Conservation (phyloP, 2,888 invertebrate species). For the Sarcophaga caerulescens region DNA sequence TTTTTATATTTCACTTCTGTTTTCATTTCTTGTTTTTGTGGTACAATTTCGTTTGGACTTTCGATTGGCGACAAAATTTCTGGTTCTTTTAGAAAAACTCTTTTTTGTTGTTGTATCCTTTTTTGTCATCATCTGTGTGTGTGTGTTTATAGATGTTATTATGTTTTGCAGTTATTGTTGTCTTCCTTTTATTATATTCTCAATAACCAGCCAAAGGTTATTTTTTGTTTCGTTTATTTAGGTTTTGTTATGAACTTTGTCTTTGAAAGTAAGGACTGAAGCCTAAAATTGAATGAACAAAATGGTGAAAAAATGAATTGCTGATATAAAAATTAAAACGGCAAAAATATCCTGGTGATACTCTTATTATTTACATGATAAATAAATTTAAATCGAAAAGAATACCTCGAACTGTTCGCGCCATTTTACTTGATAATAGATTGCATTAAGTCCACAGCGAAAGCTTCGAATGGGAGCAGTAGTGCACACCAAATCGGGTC, state of each 20-base stretch:
- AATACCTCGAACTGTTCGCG: too few species aligned
- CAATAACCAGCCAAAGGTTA: too few species aligned
- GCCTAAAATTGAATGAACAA: constrained; percentile 2
- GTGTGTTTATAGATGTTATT: constrained; percentile 1
- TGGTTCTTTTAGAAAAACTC: not conserved
- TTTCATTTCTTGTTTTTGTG: not conserved
- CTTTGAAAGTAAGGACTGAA: constrained; percentile 1
- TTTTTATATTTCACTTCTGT: not conserved
- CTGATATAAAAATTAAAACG: not conserved
- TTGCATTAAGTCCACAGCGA: too few species aligned
- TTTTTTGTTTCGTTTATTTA: not conserved
- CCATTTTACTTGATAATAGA: too few species aligned
- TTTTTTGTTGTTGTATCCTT: not conserved
- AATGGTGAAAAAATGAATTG: not conserved
- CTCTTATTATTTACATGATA: too few species aligned
- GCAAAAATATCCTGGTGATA: too few species aligned
- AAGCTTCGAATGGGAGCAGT: too few species aligned
- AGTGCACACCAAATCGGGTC: too few species aligned
- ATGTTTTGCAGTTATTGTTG: not conserved
- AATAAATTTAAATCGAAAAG: too few species aligned
- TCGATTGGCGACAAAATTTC: constrained; percentile 48
- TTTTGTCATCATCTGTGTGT: not conserved
- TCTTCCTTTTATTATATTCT: constrained; percentile 12
- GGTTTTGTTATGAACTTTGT: not conserved
- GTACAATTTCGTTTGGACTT: not conserved